phyloP scores from a whole-genome alignment of 2,797 vertebrate genomes.

The Prunella strophiata region DNA sequence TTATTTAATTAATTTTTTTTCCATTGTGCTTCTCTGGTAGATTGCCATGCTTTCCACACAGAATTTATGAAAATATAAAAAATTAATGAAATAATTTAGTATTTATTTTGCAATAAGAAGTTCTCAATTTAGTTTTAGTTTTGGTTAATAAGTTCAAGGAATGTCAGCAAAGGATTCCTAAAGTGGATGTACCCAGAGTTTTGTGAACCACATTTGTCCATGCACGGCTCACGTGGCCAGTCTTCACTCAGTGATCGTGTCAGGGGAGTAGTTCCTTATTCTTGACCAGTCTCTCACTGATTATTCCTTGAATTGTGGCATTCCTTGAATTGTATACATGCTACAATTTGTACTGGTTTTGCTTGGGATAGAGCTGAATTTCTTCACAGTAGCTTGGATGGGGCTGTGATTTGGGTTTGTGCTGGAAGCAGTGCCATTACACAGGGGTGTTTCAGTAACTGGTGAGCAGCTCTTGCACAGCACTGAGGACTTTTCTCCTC shows the following conservation, averaged over 20 bases:
- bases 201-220: rapidly evolving
- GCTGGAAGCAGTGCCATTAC: not conserved
- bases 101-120: not conserved
- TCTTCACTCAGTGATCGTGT: not conserved
- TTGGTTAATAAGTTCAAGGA: not conserved
- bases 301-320: not conserved
- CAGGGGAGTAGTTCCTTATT: not conserved
- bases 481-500: not conserved
- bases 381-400: not conserved
- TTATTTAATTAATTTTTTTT: not conserved
- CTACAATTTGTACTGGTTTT: not conserved
- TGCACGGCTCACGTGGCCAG: rapidly evolving
- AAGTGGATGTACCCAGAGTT: not conserved
- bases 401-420: not conserved
- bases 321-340: not conserved
- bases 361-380: not conserved
- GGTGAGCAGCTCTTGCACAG: not conserved
- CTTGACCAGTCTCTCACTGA: not conserved
- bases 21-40: not conserved
- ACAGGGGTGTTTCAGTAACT: not conserved
- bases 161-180: not conserved
- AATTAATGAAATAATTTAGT: rapidly evolving
- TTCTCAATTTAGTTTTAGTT: not conserved
- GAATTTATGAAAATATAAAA: not conserved
- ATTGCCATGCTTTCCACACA: not conserved